Conservation (phyloP, 1,140 invertebrate genomes). For the Riptortus pedestris region DNA sequence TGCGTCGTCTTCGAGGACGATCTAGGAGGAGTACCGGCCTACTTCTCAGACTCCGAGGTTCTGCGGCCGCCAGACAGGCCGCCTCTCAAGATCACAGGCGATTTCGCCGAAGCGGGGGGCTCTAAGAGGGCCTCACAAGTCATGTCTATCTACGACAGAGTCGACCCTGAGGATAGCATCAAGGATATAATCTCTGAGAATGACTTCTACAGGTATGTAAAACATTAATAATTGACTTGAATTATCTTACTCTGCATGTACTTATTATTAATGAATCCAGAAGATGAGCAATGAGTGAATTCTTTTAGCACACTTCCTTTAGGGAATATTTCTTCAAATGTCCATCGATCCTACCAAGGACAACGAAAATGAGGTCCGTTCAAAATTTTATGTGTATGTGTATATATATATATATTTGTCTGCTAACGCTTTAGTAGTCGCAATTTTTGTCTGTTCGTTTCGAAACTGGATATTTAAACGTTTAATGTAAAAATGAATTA, state of each 20-base stretch:
- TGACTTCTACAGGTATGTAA: constrained; percentile 48
- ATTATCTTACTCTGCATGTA: background rate
- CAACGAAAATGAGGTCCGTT: no score
- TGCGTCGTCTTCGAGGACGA: constrained; percentile 35
- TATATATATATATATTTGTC: no score
- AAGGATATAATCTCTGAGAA: constrained; percentile 52
- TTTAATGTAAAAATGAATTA: no score
- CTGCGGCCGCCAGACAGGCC: constrained; percentile 27
- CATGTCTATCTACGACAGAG: constrained; percentile 37
- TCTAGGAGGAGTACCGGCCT: constrained; percentile 28
- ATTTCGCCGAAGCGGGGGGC: constrained; percentile 28
- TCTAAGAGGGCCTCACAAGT: constrained; percentile 30
- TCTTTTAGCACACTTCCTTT: no score
- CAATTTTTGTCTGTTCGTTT: no score
- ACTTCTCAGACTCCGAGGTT: constrained; percentile 35
- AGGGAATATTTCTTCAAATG: no score
- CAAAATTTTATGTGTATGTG: no score
- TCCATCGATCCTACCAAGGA: no score
- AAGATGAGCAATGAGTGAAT: background rate
- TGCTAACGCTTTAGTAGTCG: no score
- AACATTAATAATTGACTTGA: background rate
- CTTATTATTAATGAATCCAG: background rate
- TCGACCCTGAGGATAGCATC: constrained; percentile 53
- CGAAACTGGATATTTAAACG: no score
- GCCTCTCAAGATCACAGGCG: constrained; percentile 34